Evolutionary conservation across 1,140 invertebrate species (phyloP).

Genomic region (Anastatus disparis): DNA sequence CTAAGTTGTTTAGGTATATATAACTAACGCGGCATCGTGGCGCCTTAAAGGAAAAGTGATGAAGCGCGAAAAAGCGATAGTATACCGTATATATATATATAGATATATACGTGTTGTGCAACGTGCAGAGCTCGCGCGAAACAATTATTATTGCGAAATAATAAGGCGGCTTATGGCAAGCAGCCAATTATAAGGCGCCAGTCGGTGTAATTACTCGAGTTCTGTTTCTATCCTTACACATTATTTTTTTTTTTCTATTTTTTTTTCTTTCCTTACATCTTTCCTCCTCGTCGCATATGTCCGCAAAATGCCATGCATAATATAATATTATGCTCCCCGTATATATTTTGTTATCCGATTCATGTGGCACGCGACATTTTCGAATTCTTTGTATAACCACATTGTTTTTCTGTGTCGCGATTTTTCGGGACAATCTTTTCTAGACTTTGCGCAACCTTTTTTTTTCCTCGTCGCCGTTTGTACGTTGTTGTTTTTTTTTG

Average conservation of each 20-base stretch:
- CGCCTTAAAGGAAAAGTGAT: constrained; percentile 3
- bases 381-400: too few species aligned
- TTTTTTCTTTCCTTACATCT: constrained; percentile 27
- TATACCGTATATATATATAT: too few species aligned
- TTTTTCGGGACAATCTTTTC: too few species aligned
- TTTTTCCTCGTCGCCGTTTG: not conserved
- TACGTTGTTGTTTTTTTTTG: not conserved
- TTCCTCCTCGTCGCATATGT: not conserved
- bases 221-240: not conserved
- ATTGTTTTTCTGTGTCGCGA: too few species aligned
- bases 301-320: constrained; percentile 4
- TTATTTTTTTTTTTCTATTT: not conserved
- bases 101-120: too few species aligned
- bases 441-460: too few species aligned
- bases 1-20: too few species aligned
- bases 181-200: constrained; percentile 28
- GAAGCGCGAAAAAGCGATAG: not conserved
- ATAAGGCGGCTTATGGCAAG: constrained; percentile 23
- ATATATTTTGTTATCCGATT: too few species aligned
- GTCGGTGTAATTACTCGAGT: constrained; percentile 17
- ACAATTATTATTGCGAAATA: constrained; percentile 33
- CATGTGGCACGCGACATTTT: too few species aligned
- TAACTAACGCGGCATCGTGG: not conserved
- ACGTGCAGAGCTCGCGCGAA: not conserved
- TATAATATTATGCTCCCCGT: too few species aligned